Percentiles rank a stretch among this genome's conserved stretches.
Evolutionary conservation across 2,113 vertebrate species (phyloP).

Genomic region (Onychorhynchus coronatus): DNA sequence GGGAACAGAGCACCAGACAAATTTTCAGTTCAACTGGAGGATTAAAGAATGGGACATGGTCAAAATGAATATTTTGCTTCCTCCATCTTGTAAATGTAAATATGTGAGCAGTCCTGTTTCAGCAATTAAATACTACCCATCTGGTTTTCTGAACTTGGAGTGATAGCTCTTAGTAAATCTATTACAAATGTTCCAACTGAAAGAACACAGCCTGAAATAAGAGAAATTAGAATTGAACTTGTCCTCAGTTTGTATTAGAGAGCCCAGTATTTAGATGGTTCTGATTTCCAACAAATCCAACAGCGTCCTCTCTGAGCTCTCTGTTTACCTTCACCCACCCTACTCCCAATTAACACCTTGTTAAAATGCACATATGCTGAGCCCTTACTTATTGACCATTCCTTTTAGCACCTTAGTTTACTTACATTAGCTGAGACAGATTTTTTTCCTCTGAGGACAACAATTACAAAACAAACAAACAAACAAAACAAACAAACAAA

Average conservation of each 20-base stretch:
- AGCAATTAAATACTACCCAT: conserved; percentile 17
- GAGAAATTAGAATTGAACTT: conserved; percentile 12
- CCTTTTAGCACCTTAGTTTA: neutral
- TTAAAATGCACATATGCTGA: neutral
- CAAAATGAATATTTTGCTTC: conserved; percentile 11
- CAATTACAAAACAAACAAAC: no score
- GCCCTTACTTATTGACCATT: neutral
- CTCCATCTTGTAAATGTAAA: conserved; percentile 20
- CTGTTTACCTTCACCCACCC: neutral
- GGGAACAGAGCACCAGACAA: neutral
- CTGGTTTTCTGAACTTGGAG: conserved; percentile 1
- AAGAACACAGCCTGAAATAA: neutral
- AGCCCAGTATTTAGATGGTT: neutral
- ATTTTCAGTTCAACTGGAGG: neutral
- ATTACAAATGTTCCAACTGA: neutral
- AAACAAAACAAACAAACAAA: no score
- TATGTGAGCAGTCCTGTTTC: neutral
- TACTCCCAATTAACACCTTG: neutral
- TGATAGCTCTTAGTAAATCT: conserved; percentile 37
- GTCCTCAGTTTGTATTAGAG: neutral
- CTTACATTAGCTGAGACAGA: neutral
- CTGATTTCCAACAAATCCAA: neutral
- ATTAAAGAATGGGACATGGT: neutral
- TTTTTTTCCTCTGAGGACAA: neutral
- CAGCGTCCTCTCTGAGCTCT: neutral